These are phyloP conservation scores for Rousettus madagascariensis DNA, from an alignment of 2,797 vertebrate species.

Conservation along the genomic window DNA sequence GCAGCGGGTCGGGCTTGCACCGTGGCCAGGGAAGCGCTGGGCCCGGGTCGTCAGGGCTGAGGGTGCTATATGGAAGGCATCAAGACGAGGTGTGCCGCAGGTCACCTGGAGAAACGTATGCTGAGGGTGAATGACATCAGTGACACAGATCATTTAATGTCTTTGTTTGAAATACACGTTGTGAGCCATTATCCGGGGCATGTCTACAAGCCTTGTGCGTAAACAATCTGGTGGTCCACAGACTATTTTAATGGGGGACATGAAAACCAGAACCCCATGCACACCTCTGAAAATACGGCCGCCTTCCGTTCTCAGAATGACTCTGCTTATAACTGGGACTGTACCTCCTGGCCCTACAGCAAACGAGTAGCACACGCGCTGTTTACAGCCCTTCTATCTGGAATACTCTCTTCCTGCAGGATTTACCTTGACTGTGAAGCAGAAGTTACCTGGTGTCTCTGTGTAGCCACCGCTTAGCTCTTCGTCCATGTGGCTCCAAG, in stretches of 20 bases:
- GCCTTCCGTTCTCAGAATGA: slow-evolving; percentile 91
- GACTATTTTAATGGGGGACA: slow-evolving; percentile 86
- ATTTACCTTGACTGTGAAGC: slow-evolving; percentile 93
- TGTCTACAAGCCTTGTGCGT: slow-evolving; percentile 90
- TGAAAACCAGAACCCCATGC: slow-evolving; percentile 89
- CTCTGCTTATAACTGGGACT: slow-evolving; percentile 90
- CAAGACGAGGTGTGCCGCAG: not conserved
- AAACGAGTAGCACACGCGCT: slow-evolving; percentile 91
- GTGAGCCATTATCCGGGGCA: slow-evolving; percentile 95
- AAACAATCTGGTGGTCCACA: slow-evolving; percentile 93
- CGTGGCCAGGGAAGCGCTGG: not conserved
- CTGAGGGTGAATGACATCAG: slow-evolving; percentile 68
- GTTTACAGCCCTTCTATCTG: slow-evolving; percentile 92
- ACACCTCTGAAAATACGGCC: slow-evolving; percentile 90
- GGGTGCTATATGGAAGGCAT: not conserved
- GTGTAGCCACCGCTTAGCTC: slow-evolving; percentile 94
- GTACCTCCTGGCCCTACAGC: slow-evolving; percentile 85
- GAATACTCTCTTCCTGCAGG: slow-evolving; percentile 94
- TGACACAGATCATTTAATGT: slow-evolving; percentile 73
- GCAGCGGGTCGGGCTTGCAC: not conserved
- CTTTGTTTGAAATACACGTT: slow-evolving; percentile 77
- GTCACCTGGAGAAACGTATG: slow-evolving; percentile 66
- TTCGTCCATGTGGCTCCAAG: slow-evolving; percentile 94
- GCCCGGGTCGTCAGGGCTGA: not conserved
- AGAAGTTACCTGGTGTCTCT: slow-evolving; percentile 94